These are phyloP conservation scores for Hyphantria cunea DNA, from an alignment of 1,140 invertebrate genomes.

Conservation along the genomic window DNA sequence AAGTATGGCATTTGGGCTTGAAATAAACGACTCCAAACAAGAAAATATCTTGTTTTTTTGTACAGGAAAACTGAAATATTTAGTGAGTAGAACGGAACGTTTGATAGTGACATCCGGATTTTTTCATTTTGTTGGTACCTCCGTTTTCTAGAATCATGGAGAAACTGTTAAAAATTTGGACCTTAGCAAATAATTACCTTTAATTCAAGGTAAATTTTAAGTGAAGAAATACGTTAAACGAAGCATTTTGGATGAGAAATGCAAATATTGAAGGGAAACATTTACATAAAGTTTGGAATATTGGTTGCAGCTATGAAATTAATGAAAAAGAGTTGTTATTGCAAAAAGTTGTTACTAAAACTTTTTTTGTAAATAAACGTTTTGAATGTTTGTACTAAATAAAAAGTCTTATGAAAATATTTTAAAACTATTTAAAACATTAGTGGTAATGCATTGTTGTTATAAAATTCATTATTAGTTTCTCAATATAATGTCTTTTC, in stretches of 20 bases:
- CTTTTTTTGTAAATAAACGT: no score
- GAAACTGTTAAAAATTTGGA: slow-evolving; percentile 52
- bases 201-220: slow-evolving; percentile 3
- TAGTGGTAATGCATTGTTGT: no score
- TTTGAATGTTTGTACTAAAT: no score
- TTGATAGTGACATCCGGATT: slow-evolving; percentile 44
- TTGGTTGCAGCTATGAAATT: not conserved
- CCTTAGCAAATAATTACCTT: slow-evolving; percentile 18
- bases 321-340: not conserved
- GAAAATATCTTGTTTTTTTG: no score
- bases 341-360: not conserved
- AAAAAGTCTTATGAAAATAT: no score
- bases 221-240: not conserved
- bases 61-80: not conserved
- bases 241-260: no score
- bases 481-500: no score
- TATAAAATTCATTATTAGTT: no score
- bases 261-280: not conserved
- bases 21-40: no score
- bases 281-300: not conserved
- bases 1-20: no score
- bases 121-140: slow-evolving; percentile 39
- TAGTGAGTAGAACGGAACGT: slow-evolving; percentile 43
- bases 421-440: no score
- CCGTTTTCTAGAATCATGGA: slow-evolving; percentile 64